Evolutionary conservation across 2,797 vertebrate genomes (phyloP).

Genomic region (Mastacembelus armatus): DNA sequence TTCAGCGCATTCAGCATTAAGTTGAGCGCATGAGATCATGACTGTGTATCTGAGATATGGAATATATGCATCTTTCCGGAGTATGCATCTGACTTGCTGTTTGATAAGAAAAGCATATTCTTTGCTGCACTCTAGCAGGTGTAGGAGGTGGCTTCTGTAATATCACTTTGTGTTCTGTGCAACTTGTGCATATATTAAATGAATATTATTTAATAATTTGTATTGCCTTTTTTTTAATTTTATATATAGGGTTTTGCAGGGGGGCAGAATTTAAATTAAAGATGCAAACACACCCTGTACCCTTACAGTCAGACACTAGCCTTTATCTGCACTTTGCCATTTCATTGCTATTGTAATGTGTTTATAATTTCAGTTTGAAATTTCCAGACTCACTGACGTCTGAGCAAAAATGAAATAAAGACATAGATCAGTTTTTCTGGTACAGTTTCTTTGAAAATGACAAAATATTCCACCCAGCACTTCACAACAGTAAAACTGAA

Average conservation of each 20-base stretch:
- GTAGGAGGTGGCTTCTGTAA: not conserved
- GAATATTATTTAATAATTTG: not conserved
- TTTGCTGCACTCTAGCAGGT: not conserved
- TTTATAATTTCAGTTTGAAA: conserved; percentile 34
- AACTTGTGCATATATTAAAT: not conserved
- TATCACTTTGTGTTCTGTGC: not conserved
- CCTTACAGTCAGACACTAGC: conserved; percentile 34
- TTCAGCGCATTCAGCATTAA: not conserved
- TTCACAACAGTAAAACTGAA: conserved; percentile 74
- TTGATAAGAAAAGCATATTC: not conserved
- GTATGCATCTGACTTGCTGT: not conserved
- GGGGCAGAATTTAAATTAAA: not conserved
- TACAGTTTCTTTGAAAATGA: conserved; percentile 69
- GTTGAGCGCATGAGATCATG: conserved; percentile 18
- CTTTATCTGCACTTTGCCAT: conserved; percentile 34
- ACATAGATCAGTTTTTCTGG: conserved; percentile 34
- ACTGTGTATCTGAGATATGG: conserved; percentile 1
- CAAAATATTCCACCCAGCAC: conserved; percentile 68
- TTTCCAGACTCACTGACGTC: conserved; percentile 56
- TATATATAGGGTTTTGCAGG: too few species aligned
- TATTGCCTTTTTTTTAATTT: not conserved
- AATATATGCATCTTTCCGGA: not conserved
- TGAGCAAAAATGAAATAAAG: conserved; percentile 60
- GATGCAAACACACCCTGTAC: not conserved
- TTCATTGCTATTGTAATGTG: not conserved